phyloP scores from a whole-genome alignment of 2,797 vertebrate species.

The Myotis planiceps region DNA sequence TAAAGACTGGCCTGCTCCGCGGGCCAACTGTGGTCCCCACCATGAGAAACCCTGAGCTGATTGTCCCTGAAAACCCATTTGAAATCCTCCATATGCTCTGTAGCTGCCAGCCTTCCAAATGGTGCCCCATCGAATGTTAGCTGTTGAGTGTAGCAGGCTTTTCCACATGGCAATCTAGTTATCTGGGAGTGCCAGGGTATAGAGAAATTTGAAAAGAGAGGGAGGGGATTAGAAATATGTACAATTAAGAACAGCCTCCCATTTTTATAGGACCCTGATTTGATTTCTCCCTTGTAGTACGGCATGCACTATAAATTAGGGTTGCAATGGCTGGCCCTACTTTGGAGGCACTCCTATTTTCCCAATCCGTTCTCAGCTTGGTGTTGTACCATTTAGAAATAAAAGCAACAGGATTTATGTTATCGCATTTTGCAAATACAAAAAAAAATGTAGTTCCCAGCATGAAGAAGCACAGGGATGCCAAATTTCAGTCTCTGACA shows the following conservation, averaged over 20 bases:
- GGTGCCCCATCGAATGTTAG: not conserved
- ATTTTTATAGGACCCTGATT: not conserved
- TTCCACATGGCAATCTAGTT: not conserved
- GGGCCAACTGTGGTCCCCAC: not conserved
- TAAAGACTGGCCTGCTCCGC: not conserved
- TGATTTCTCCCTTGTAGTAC: not conserved
- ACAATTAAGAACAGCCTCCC: not conserved
- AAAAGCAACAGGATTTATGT: slow-evolving; percentile 59
- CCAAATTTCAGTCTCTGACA: slow-evolving; percentile 79
- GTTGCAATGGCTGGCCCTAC: not conserved
- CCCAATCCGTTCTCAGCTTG: not conserved
- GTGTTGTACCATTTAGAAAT: slow-evolving; percentile 3
- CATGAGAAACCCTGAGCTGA: not conserved
- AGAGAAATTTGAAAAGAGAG: slow-evolving; percentile 33
- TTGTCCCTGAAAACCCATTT: not conserved
- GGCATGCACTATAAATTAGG: not conserved
- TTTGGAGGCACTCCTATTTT: not conserved
- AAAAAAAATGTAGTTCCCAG: slow-evolving; percentile 77
- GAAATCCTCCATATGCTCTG: not conserved
- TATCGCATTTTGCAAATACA: slow-evolving; percentile 66
- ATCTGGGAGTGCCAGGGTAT: not conserved
- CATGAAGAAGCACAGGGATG: slow-evolving; percentile 73
- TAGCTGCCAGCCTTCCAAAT: not conserved
- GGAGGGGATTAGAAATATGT: not conserved
- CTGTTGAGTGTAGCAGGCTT: not conserved